These are phyloP conservation scores for Channallabes apus DNA, from an alignment of 2,797 vertebrate species.

Conservation along the genomic window DNA sequence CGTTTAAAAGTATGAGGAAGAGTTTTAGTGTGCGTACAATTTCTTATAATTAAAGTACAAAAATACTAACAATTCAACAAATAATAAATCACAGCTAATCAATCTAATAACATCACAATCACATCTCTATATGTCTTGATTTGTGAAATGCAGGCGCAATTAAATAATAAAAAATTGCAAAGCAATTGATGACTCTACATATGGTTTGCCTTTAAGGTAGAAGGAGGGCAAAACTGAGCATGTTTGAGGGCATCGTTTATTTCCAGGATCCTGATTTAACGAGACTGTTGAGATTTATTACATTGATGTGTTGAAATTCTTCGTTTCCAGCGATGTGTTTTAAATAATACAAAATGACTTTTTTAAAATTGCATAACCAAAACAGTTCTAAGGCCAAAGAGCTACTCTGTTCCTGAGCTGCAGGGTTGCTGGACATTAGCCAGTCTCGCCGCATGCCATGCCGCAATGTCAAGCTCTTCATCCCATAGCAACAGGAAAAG, in stretches of 20 bases:
- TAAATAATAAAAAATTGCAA: background rate
- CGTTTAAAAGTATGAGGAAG: background rate
- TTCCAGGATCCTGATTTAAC: background rate
- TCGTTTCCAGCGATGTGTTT: background rate
- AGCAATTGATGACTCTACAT: background rate
- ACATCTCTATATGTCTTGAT: background rate
- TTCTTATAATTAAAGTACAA: background rate
- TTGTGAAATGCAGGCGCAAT: background rate
- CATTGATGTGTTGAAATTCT: background rate
- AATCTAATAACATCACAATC: background rate
- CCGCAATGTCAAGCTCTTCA: slow-evolving; percentile 27
- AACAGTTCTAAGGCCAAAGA: background rate
- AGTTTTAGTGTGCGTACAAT: background rate
- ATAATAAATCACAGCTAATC: background rate
- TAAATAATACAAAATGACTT: background rate
- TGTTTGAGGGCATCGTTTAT: background rate
- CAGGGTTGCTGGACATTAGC: slow-evolving; percentile 20
- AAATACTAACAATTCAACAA: background rate
- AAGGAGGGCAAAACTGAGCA: background rate
- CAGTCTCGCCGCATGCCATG: slow-evolving; percentile 6
- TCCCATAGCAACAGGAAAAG: slow-evolving; percentile 19
- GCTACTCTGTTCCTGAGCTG: slow-evolving; percentile 8
- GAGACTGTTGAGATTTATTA: background rate
- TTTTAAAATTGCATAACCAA: background rate
- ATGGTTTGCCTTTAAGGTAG: background rate